Evolutionary conservation across 2,113 vertebrate species (phyloP).

Genomic region (Cairina moschata): DNA sequence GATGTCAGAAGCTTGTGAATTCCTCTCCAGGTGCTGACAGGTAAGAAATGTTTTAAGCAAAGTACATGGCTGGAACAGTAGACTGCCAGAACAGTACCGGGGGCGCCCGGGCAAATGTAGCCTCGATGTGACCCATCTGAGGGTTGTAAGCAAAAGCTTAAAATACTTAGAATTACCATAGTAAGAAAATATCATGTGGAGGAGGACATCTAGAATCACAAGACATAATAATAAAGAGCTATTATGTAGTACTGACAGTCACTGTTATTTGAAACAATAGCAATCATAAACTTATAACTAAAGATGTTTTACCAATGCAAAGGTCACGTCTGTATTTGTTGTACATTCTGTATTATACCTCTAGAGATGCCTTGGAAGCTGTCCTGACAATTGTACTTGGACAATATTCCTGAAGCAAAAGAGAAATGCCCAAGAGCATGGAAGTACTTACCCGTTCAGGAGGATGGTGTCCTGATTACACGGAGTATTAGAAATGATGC

Average conservation of each 20-base stretch:
- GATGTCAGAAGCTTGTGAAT: neutral
- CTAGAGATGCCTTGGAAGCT: neutral
- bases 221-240: neutral
- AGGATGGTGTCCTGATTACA: neutral
- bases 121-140: neutral
- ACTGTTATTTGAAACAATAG: neutral
- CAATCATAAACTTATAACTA: neutral
- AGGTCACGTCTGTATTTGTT: neutral
- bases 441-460: fast-evolving
- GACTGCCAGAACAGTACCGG: neutral
- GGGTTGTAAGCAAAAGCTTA: neutral
- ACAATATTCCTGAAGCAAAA: neutral
- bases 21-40: neutral
- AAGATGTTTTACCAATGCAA: neutral
- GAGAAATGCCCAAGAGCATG: neutral
- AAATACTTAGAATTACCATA: neutral
- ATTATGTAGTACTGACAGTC: neutral
- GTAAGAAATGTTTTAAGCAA: neutral
- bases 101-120: neutral
- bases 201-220: neutral
- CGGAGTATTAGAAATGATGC: neutral
- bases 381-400: neutral
- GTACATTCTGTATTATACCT: neutral
- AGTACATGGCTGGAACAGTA: neutral
- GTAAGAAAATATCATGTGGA: neutral